Evolutionary conservation across 2,888 invertebrate genomes (phyloP), one percentile per base, ranked within the genome.

Genomic region (Sesia apiformis): DNA sequence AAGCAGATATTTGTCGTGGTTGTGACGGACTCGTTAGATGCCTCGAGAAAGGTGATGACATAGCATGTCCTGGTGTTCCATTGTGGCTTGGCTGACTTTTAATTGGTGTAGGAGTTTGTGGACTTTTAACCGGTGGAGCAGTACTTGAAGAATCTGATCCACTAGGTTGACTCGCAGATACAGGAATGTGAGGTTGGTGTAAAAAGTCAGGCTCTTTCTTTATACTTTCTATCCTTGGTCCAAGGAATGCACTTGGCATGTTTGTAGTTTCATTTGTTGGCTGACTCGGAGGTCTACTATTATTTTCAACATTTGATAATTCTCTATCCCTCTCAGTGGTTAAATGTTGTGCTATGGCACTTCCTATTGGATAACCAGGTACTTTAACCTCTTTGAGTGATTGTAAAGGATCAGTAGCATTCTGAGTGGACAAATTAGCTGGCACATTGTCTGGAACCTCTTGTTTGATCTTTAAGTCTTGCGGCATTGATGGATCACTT

Each of bases 371-470:
- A 70, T 92, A 93, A 42, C 94, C 94, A 46, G 94, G 94, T 5
- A 95, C 94, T 89, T 95, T 95, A 0, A 95, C 94, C 76, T 95
- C 95, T 72, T 94, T 94, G 5, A 95, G 81, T 62, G 94, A 94
- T 70, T 95, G 95, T 60, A 95, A 74, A 3, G 95, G 95, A 85
- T 95, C 94, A 39, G 91, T 78, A 54, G 87, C 84, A 56, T 84
- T 80, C 58, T 90, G 91, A 52, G 91, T 89, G 49, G 90, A 89
- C 49, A 89, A 69, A 67, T 89, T 89, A 53, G 88, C 86, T 57
- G 91, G 84, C 67, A 88, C 76, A 61, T 75, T 84, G 60, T 90
- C 90, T 59, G 91, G 87, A 66, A 91, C 70, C 87, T 92, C 81
- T 82, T 89, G 84, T 64, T 90, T 90, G 40, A 90, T 90, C 73